These are phyloP conservation scores for Phocoena sinus DNA, from an alignment of 2,113 vertebrate genomes.

Conservation along the genomic window DNA sequence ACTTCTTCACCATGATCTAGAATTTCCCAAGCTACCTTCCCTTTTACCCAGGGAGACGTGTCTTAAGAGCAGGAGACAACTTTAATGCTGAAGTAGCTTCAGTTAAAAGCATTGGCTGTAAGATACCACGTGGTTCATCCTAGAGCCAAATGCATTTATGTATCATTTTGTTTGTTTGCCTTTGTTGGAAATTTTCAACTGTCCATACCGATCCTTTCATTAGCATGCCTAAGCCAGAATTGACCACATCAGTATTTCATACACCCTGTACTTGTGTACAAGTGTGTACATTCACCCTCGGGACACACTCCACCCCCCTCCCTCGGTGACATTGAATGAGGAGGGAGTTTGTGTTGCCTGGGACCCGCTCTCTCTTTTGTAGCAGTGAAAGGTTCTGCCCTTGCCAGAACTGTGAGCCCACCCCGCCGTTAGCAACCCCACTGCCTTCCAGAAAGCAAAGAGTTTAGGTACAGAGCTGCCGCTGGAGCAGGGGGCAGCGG, in stretches of 20 bases:
- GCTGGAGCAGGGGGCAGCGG: background rate
- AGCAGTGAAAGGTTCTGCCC: background rate
- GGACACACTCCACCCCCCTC: no score
- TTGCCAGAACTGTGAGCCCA: background rate
- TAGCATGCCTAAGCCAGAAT: fast-evolving
- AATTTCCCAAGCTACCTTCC: background rate
- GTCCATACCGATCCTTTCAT: background rate
- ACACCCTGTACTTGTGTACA: background rate
- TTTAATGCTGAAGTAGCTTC: background rate
- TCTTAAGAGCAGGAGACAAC: background rate
- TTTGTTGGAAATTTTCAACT: background rate
- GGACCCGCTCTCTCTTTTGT: background rate
- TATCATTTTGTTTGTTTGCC: background rate
- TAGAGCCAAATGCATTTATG: background rate
- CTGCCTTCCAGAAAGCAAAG: background rate
- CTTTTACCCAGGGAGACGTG: background rate
- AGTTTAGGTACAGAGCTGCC: background rate
- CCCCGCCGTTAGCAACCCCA: fast-evolving
- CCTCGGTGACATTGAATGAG: background rate
- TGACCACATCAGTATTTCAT: background rate
- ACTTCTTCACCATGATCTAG: background rate
- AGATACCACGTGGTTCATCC: background rate
- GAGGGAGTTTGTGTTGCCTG: background rate
- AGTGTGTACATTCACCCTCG: fast-evolving
- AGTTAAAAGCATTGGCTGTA: background rate